phyloP scores from a whole-genome alignment of 1,140 invertebrate genomes.

The Drosophila erecta region DNA sequence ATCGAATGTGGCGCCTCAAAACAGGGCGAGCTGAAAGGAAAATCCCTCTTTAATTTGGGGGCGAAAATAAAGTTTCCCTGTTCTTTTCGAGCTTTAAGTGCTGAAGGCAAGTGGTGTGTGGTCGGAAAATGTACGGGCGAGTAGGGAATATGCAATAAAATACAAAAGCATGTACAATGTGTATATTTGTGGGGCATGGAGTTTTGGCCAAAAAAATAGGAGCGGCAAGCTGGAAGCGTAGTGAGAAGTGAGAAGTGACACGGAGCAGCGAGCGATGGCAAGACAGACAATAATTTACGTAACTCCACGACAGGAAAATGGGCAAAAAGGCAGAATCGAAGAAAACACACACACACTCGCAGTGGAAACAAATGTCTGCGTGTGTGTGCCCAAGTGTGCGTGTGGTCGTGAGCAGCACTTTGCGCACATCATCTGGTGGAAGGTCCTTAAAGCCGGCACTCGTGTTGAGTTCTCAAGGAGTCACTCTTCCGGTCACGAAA shows the following conservation, averaged over 20 bases:
- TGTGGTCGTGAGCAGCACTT: slow-evolving; percentile 53
- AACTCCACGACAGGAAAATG: slow-evolving; percentile 63
- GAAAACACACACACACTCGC: slow-evolving; percentile 17
- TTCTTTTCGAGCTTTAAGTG: slow-evolving; percentile 59
- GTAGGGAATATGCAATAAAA: slow-evolving; percentile 79
- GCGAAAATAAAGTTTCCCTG: slow-evolving; percentile 51
- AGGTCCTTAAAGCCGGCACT: slow-evolving; percentile 23
- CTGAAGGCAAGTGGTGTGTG: slow-evolving; percentile 36
- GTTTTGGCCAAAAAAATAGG: slow-evolving; percentile 31
- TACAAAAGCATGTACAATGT: slow-evolving; percentile 61
- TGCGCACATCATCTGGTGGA: slow-evolving; percentile 59
- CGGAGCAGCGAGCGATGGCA: slow-evolving; percentile 56
- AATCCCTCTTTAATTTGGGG: slow-evolving; percentile 60
- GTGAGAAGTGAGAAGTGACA: slow-evolving; percentile 79
- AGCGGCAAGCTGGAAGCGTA: slow-evolving; percentile 51
- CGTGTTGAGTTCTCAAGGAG: slow-evolving; percentile 18
- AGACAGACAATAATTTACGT: slow-evolving; percentile 82
- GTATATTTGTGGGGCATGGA: slow-evolving; percentile 19
- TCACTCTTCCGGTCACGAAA: neutral
- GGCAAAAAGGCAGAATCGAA: slow-evolving; percentile 21
- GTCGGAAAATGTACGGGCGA: slow-evolving; percentile 46
- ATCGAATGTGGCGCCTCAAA: slow-evolving; percentile 46
- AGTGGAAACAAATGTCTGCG: slow-evolving; percentile 57
- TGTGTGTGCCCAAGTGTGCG: slow-evolving; percentile 29
- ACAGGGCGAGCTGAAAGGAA: slow-evolving; percentile 20